Evolutionary conservation across 2,888 invertebrate genomes (phyloP), one percentile per base, ranked within the genome.

Genomic region (Nebria brevicollis): DNA sequence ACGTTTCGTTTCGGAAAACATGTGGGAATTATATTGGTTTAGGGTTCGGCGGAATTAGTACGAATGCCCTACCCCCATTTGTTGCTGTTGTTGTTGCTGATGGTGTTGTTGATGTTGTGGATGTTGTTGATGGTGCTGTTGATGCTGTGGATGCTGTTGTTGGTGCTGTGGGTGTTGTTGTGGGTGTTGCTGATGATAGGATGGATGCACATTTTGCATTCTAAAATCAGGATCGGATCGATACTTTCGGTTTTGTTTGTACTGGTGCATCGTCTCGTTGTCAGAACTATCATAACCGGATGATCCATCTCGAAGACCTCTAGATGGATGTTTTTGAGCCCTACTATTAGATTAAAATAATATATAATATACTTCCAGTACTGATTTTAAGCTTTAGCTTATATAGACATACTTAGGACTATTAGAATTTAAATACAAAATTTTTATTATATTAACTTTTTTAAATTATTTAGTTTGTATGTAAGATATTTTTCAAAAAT

Each of bases 211-310:
- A 85, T 92, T 91, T 86, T 93, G 92, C 91, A 92, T 91, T 84
- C 95, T 91, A 88, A 97, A 96, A 88, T 96, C 96, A 1, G 96
- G 96, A 88, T 97, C 96, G 84, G 96, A 96, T 84, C 96, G 92
- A 83, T 96, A 95, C 86, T 95, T 95, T 86, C 95, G 91, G 87
- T 92, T 92, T 84, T 92, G 90, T 86, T 93, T 93, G 87, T 93
- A 92, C 85, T 92, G 91, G 15, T 86, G 83, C 83, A 92, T 91
- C 34, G 93, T 91, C 87, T 94, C 94, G 89, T 94, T 94, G 89
- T 97, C 97, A 83, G 96, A 97, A 86, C 96, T 97, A 87, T 97
- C 96, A 89, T 97, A 97, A 11, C 97, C 97, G 83, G 96, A 96
- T n/a, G 96, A 96, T 0, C 96, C 96, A 86, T 96, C 96, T 75